A percentile compares a stretch with the other conserved stretches of the same genome.
These are phyloP conservation scores for Echinarachnius parma DNA, from an alignment of 53 echinoderm and acorn worm species.

Conservation along the genomic window DNA sequence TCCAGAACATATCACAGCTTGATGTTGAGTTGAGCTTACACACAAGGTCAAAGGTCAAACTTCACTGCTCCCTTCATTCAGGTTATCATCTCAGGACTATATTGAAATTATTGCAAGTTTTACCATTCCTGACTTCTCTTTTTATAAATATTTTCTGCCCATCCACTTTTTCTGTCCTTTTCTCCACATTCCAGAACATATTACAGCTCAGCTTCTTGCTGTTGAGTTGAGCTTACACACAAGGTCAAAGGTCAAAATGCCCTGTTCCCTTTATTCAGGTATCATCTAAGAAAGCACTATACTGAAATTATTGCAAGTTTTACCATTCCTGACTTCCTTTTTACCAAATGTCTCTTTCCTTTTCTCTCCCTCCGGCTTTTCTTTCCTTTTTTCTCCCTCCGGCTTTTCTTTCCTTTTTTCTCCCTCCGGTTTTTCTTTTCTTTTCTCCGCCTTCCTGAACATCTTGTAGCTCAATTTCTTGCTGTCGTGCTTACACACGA, in stretches of 20 bases:
- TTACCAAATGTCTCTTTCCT: constrained; percentile 20
- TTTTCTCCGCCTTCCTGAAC: constrained; percentile 50
- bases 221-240: constrained; percentile 57
- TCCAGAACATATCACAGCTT: no score
- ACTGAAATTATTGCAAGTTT: constrained; percentile 82
- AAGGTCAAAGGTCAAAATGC: constrained; percentile 62
- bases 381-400: no score
- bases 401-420: no score
- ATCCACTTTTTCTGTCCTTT: no score
- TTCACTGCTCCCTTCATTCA: background rate
- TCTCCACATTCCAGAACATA: constrained; percentile 67
- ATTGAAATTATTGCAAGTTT: constrained; percentile 81
- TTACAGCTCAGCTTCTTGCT: constrained; percentile 76
- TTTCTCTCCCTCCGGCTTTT: no score
- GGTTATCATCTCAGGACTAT: constrained; percentile 33
- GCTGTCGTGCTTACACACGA: constrained; percentile 64
- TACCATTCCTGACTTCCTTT: constrained; percentile 60
- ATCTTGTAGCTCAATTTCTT: constrained; percentile 77
- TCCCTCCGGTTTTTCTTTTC: no score
- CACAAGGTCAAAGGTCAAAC: no score
- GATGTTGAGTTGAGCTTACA: no score
- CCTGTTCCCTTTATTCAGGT: no score
- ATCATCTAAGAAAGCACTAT: constrained; percentile 42
- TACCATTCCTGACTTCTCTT: constrained; percentile 60
- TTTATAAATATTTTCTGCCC: no score